Conservation (phyloP, 2,888 invertebrate genomes). For the Drosophila rellima region DNA sequence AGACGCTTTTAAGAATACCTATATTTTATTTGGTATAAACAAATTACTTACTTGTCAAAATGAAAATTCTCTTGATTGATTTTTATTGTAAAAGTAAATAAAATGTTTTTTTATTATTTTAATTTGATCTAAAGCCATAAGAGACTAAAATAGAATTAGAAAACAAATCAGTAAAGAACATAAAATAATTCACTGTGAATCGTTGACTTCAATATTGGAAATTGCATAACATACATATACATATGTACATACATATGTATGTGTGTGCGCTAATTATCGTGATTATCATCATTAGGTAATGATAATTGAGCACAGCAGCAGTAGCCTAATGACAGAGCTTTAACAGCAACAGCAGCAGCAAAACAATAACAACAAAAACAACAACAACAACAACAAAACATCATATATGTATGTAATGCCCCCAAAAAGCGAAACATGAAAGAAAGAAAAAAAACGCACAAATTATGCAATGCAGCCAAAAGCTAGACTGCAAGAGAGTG, state of each 20-base stretch:
- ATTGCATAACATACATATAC: conserved; percentile 47
- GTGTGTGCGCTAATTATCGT: conserved; percentile 39
- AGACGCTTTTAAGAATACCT: background rate
- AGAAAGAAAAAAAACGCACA: conserved; percentile 49
- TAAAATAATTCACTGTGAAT: too few relatives aligned
- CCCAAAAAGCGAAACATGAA: conserved; percentile 39
- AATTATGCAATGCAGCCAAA: conserved; percentile 61
- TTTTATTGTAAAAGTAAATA: too few relatives aligned
- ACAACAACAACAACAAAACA: conserved; percentile 20
- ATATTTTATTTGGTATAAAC: too few relatives aligned
- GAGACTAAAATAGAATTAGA: too few relatives aligned
- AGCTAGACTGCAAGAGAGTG: conserved; percentile 7
- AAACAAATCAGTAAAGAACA: too few relatives aligned
- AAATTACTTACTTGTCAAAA: too few relatives aligned
- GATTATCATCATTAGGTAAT: conserved; percentile 35
- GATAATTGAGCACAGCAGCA: conserved; percentile 32
- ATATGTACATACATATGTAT: conserved; percentile 54
- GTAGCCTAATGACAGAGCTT: conserved; percentile 17
- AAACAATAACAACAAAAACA: conserved; percentile 13
- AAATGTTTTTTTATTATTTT: too few relatives aligned
- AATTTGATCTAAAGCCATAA: too few relatives aligned
- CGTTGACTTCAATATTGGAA: conserved; percentile 20
- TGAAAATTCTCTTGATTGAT: too few relatives aligned
- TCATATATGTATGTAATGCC: conserved; percentile 36
- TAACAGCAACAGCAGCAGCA: conserved; percentile 9